Percentiles rank a stretch among this genome's conserved stretches.
These are phyloP conservation scores for Ascaphus truei DNA, from an alignment of 2,113 vertebrate species.

Conservation along the genomic window DNA sequence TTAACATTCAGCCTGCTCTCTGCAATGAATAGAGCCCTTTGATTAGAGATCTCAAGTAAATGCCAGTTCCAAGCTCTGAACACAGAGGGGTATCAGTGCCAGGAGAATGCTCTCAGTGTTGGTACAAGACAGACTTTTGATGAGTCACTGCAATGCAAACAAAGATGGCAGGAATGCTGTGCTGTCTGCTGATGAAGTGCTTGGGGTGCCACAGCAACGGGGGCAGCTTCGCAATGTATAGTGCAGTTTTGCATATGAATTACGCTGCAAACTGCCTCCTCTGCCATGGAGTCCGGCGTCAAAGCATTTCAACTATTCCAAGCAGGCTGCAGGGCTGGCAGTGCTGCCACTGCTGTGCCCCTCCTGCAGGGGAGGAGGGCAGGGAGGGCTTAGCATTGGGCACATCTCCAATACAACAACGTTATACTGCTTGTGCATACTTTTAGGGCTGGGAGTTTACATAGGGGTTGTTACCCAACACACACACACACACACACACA, in stretches of 20 bases:
- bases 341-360: constrained; percentile 35
- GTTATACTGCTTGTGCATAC: neutral
- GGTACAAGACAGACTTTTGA: constrained; percentile 78
- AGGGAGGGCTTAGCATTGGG: too few species aligned
- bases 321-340: constrained; percentile 68
- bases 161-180: constrained; percentile 80
- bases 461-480: neutral
- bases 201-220: constrained; percentile 64
- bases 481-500: too few species aligned
- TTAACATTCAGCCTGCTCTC: constrained; percentile 66
- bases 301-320: constrained; percentile 72
- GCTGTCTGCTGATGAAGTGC: constrained; percentile 63
- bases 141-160: constrained; percentile 81
- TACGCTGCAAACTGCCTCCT: constrained; percentile 61
- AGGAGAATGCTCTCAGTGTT: constrained; percentile 72
- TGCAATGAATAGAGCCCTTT: constrained; percentile 76
- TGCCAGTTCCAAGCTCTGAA: constrained; percentile 70
- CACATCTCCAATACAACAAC: neutral
- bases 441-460: neutral
- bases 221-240: constrained; percentile 63
- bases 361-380: constrained; percentile 16
- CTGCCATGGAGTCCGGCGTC: constrained; percentile 64
- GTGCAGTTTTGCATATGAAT: constrained; percentile 72
- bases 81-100: constrained; percentile 64
- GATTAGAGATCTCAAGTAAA: constrained; percentile 66